Conservation (phyloP, 2,113 vertebrate species). For the Merops nubicus region DNA sequence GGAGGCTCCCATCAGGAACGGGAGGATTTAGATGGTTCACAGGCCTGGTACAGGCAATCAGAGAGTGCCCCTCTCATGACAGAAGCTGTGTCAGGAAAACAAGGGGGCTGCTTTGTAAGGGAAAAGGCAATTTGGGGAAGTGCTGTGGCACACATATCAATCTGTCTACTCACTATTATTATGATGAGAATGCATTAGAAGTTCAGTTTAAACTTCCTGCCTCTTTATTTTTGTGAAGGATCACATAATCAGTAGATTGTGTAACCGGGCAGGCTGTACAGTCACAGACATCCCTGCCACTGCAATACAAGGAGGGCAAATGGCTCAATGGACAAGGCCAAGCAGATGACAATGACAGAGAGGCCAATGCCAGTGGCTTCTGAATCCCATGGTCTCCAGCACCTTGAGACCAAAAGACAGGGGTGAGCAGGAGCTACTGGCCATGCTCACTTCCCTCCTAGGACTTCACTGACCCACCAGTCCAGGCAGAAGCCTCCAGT, state of each 20-base stretch:
- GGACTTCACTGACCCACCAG: not conserved
- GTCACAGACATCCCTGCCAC: not conserved
- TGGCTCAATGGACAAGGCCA: not conserved
- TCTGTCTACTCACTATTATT: not conserved
- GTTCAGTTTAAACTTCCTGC: not conserved
- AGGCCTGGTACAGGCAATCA: not conserved
- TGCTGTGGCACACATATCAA: not conserved
- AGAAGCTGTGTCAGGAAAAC: not conserved
- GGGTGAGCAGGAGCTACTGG: not conserved
- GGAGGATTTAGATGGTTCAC: not conserved
- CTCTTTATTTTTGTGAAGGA: not conserved
- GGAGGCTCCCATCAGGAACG: not conserved
- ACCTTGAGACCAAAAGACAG: not conserved
- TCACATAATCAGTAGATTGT: not conserved
- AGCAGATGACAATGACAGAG: not conserved
- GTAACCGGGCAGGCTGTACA: not conserved
- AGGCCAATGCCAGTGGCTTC: not conserved
- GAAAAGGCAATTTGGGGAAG: constrained; percentile 45
- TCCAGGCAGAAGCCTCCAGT: not conserved
- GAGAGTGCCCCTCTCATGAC: not conserved
- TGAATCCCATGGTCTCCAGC: not conserved
- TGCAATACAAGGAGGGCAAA: not conserved
- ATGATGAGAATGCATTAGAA: not conserved
- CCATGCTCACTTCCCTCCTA: not conserved
- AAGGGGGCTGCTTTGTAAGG: not conserved